These are phyloP conservation scores for Erinaceus europaeus DNA, from an alignment of 2,113 vertebrate species.

Conservation along the genomic window DNA sequence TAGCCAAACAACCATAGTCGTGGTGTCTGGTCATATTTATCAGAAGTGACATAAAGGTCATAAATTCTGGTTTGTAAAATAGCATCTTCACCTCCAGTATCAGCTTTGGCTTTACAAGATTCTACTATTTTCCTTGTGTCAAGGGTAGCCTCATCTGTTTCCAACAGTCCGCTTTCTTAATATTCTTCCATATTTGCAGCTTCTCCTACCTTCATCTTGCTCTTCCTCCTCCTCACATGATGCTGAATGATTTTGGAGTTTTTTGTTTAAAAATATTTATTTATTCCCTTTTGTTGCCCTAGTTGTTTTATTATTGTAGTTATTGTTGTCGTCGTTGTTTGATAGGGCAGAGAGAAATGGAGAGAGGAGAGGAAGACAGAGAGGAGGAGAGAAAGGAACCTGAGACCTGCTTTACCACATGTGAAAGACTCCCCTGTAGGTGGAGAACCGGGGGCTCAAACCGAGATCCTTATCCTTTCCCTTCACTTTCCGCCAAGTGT, in stretches of 20 bases:
- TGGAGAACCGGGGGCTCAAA: too few relatives aligned
- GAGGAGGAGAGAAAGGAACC: too few relatives aligned
- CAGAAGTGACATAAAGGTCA: slow-evolving; percentile 98
- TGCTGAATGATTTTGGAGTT: slow-evolving; percentile 85
- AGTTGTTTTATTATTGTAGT: too few relatives aligned
- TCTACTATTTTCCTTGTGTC: slow-evolving; percentile 95
- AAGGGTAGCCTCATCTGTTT: slow-evolving; percentile 96
- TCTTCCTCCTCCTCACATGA: slow-evolving; percentile 89
- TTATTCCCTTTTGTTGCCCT: too few relatives aligned
- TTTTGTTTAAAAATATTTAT: too few relatives aligned
- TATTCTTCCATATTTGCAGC: slow-evolving; percentile 99
- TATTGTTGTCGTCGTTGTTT: too few relatives aligned
- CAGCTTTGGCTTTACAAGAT: slow-evolving; percentile 89
- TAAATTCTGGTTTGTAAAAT: slow-evolving; percentile 98
- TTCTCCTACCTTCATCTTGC: slow-evolving; percentile 93
- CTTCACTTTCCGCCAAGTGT: too few relatives aligned
- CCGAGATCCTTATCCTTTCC: too few relatives aligned
- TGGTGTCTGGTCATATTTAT: slow-evolving; percentile 99
- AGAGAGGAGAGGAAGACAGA: too few relatives aligned
- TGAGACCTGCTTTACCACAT: too few relatives aligned
- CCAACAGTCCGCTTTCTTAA: slow-evolving; percentile 97
- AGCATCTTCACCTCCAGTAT: slow-evolving; percentile 91
- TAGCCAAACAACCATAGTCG: slow-evolving; percentile 98
- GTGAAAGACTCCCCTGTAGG: too few relatives aligned
- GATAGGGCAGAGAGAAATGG: too few relatives aligned